phyloP scores from a whole-genome alignment of 2,888 invertebrate genomes.

The Teleiodes luculella region DNA sequence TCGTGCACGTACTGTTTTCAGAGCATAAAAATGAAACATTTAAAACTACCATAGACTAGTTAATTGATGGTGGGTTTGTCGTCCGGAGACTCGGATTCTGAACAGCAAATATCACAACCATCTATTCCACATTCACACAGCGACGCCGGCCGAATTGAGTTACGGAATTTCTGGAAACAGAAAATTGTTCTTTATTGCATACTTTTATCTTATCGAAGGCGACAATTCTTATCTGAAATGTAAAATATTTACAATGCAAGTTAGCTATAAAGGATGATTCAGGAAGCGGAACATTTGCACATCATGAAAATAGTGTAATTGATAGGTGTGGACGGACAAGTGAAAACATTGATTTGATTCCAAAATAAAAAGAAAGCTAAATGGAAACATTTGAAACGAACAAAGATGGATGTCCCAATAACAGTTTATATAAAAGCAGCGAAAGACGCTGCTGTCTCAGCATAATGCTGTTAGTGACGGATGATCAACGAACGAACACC shows the following conservation, averaged over 20 bases:
- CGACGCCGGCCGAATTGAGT: conserved; percentile 84
- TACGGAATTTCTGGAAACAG: conserved; percentile 84
- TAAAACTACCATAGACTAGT: conserved; percentile 27
- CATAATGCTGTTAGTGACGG: too few relatives aligned
- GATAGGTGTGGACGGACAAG: not conserved
- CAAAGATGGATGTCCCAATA: too few relatives aligned
- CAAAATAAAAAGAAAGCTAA: too few relatives aligned
- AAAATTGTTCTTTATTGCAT: conserved; percentile 16
- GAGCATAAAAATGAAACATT: not conserved
- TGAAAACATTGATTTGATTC: too few relatives aligned
- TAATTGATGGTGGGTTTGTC: conserved; percentile 67
- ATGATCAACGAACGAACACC: too few relatives aligned
- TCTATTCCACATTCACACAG: conserved; percentile 88
- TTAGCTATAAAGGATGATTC: not conserved
- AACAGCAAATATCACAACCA: conserved; percentile 83
- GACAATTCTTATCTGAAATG: not conserved
- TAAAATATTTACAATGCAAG: conserved; percentile 6
- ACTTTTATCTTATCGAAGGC: conserved; percentile 7
- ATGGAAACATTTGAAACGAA: too few relatives aligned
- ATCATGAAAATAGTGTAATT: not conserved
- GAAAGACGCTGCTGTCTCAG: too few relatives aligned
- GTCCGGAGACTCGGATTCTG: conserved; percentile 65
- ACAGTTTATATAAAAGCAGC: too few relatives aligned
- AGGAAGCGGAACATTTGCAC: not conserved
- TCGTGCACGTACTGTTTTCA: not conserved